Evolutionary conservation across 2,113 vertebrate species (phyloP), one percentile per base, ranked within the genome.

Genomic region (Conger conger): DNA sequence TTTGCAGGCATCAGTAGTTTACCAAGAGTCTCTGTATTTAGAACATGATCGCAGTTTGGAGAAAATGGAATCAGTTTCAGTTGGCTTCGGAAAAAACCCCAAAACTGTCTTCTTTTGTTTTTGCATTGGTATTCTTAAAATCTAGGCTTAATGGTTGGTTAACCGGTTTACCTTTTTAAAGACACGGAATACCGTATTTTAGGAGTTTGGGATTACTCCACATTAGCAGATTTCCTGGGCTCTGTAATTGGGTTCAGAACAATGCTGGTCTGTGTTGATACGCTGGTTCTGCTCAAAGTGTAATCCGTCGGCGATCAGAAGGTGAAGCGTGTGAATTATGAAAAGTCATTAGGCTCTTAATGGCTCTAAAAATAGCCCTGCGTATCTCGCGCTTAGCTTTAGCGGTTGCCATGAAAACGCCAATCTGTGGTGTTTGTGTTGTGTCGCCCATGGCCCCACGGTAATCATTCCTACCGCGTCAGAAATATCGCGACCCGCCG

Each of bases 351-450:
- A 89, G 84, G 89, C 87, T 86, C 88, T 91, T 88, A 87, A 81
- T 81, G 18, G 83, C 20, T 82, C 87, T 85, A 89, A 87, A 91
- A 90, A 90, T 90, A 90, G 83, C 8, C 37, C 79, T 1, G 54
- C 54, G 79, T 82, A 79, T 87, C 83, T 83, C 60, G 0, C 84
- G 86, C 87, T 81, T 84, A 50, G 84, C 79, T 45, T 45, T 86
- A 84, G 89, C 68, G 4, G 89, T 89, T 91, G 88, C 90, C 90
- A 89, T 89, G 89, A 89, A 91, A 89, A 90, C 89, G 73, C 79
- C 23, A 76, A 82, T 86, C 85, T 57, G 80, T 23, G 82, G 84
- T 60, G 83, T 30, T 86, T 54, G 27, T 15, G 35, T 73, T 73
- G 57, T 73, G 57, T 35, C 0, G 0, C 82, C 78, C 82, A 18